Base-by-base conservation (phyloP, 1,140 invertebrate genomes). In the Atopsyche davidsoni region DNA sequence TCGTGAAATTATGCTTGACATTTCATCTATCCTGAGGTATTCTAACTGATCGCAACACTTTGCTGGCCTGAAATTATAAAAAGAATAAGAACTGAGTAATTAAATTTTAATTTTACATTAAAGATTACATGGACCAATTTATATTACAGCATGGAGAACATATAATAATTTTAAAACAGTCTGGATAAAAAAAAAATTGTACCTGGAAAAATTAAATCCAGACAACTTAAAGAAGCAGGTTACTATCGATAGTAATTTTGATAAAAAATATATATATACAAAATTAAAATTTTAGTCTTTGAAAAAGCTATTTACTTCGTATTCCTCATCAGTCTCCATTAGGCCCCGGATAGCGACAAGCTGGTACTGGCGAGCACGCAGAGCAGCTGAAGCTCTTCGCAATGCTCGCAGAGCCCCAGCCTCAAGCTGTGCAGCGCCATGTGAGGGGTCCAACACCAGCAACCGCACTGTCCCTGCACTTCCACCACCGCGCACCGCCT, bases 321-420 rank as follows among this genome's bases (percentile, higher is more conserved):
- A 88, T 63, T 91, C 85, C 36, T 75, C 61, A 50, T 92, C 87
- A 36, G 71, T 75, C 55, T 81, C 77, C 61, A 92, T 82, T 18
- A 83, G 77, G 1, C 89, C 89, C 47, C 75, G 70, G 39, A 92
- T 81, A 46, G 82, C 82, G 3, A 92, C 86, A 51, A 92, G 79
- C 71, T 94, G 90, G 70, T 92, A 94, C 67, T 92, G 89, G 38
- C 79, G 78, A 17, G 88, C 86, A 59, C 88, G 84, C 76, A 92
- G 82, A 1, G 85, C 80, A 25, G 78, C 70, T 11, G 84, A 70
- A 25, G 83, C 83, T 63, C 87, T 81, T 35, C 89, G 76, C 23
- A 92, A 73, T 25, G 87, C 77, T 35, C 85, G 72, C 69, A 90
- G 76, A 7, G 82, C 79, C 50, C 75, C 73, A 10, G 50, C 28